Percentiles rank a stretch among this genome's conserved stretches.
Evolutionary conservation across 2,113 vertebrate species (phyloP).

Genomic region (Aptenodytes forsteri): DNA sequence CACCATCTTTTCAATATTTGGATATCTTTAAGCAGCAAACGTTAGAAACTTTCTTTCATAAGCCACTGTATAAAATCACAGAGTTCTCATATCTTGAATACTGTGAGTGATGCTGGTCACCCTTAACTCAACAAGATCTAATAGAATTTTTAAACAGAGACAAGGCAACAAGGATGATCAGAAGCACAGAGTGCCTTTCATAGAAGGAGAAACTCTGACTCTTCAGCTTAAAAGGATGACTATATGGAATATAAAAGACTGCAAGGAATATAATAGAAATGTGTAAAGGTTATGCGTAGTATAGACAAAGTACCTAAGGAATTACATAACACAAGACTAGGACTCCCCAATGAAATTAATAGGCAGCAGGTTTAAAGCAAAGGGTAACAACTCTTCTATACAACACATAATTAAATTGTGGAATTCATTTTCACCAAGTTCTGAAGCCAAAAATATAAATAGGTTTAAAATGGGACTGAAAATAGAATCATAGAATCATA

Average conservation of each 20-base stretch:
- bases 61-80: background rate
- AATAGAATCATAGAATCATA: too few relatives aligned
- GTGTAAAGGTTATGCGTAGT: background rate
- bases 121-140: background rate
- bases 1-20: background rate
- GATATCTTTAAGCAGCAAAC: background rate
- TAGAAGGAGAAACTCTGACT: background rate
- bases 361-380: background rate
- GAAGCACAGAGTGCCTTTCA: background rate
- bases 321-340: background rate
- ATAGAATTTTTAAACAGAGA: background rate
- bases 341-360: background rate
- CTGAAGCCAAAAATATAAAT: background rate
- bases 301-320: background rate
- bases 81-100: background rate
- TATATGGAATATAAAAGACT: background rate
- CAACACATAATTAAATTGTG: background rate
- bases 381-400: background rate
- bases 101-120: background rate
- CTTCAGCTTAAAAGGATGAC: background rate
- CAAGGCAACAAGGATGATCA: background rate
- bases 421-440: background rate
- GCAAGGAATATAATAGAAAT: background rate
- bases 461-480: background rate
- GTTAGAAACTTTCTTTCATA: background rate